phyloP scores from a whole-genome alignment of 2,888 invertebrate species.

The Papilio demoleus region DNA sequence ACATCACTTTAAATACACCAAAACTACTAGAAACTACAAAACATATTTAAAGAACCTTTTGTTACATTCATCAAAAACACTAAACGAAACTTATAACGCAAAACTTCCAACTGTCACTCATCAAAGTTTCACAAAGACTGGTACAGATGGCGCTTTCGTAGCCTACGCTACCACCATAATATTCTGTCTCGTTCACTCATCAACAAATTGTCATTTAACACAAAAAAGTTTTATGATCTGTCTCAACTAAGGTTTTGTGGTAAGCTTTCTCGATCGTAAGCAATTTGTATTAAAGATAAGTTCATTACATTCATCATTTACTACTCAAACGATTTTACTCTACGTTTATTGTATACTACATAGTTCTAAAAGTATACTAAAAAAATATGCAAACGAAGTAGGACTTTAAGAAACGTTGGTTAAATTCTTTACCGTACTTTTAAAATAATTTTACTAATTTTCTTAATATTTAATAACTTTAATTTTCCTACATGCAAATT shows the following conservation, averaged over 20 bases:
- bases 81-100: not conserved
- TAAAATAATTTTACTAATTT: no score
- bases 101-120: constrained; percentile 17
- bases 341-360: no score
- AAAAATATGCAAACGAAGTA: no score
- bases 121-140: constrained; percentile 28
- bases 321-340: no score
- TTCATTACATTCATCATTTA: constrained; percentile 2
- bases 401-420: no score
- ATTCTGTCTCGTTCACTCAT: constrained; percentile 17
- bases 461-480: no score
- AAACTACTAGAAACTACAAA: not conserved
- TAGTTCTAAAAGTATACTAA: no score
- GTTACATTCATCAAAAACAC: no score
- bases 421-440: no score
- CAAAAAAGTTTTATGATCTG: constrained; percentile 20
- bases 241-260: constrained; percentile 19
- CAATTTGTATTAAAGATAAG: constrained; percentile 7
- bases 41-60: not conserved
- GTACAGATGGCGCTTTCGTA: constrained; percentile 8
- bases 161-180: not conserved
- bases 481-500: no score
- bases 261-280: constrained; percentile 28
- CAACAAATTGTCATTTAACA: not conserved
- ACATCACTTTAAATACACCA: constrained; percentile 6